phyloP scores from a whole-genome alignment of 2,113 vertebrate genomes.

The Sylvietta virens region DNA sequence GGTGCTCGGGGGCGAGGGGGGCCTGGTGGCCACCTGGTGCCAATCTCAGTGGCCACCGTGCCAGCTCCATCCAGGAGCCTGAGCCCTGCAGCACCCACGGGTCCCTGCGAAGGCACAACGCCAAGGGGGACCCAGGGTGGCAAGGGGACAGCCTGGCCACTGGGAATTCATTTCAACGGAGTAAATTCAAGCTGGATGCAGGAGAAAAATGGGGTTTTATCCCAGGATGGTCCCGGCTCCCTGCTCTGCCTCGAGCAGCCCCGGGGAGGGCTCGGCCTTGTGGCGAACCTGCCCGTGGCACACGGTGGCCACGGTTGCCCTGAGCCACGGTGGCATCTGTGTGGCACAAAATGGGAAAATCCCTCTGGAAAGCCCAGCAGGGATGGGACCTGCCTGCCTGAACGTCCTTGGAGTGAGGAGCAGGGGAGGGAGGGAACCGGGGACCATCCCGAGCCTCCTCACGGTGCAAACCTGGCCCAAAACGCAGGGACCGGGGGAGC shows the following conservation, averaged over 20 bases:
- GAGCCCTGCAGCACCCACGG: not conserved
- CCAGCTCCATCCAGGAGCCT: not conserved
- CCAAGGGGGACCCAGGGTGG: fast-evolving
- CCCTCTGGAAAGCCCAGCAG: too few relatives aligned
- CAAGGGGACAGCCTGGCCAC: not conserved
- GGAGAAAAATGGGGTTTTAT: not conserved
- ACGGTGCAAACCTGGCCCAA: fast-evolving
- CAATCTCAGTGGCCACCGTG: fast-evolving
- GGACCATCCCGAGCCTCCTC: not conserved
- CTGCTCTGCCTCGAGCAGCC: not conserved
- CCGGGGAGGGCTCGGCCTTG: fast-evolving
- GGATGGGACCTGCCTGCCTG: not conserved
- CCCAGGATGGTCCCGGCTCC: not conserved
- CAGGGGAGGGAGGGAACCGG: not conserved
- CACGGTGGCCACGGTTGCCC: fast-evolving
- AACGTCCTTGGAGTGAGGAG: not conserved
- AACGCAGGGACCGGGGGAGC: fast-evolving
- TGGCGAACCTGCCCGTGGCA: not conserved
- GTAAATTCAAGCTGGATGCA: not conserved
- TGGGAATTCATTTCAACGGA: fast-evolving
- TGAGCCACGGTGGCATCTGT: fast-evolving
- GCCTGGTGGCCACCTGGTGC: fast-evolving
- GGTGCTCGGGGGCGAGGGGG: not conserved
- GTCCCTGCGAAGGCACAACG: fast-evolving
- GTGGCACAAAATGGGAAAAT: fast-evolving